Base-by-base conservation (phyloP, 2,113 vertebrate species). In the Felis catus region DNA sequence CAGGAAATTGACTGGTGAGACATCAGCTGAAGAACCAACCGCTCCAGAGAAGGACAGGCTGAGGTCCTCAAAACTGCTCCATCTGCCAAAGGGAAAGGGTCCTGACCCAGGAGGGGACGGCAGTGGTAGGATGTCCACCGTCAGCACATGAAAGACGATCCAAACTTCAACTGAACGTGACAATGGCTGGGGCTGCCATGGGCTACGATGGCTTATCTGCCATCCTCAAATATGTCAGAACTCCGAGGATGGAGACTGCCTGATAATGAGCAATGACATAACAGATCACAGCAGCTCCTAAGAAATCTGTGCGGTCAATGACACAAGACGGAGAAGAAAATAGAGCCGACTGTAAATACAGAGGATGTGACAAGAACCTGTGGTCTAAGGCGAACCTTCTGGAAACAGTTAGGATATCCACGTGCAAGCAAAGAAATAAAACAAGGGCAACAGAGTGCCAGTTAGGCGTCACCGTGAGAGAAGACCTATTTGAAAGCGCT, bases 201-300 rank as follows among this genome's bases (percentile, higher is more conserved):
- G 88, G 61, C 81, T 21, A 21, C 2, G 0, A 3, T 0, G 48
- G 89, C 74, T 78, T 53, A 0, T 1, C 11, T 21, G 86, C 39
- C 74, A 5, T 89, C 83, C 70, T 7, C 53, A 94, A 78, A 70
- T 68, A 90, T 41, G 45, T 90, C 97, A 88, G 23, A 41, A 92
- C 94, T 94, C 68, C 2, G 87, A 90, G 95, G 94, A 97, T 80
- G 88, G 84, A 92, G 83, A 84, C 63, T 45, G 7, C 97, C 74
- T 61, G 90, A 70, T 92, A 88, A 96, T 51, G 51, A 97, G 92
- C 80, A 55, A 66, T 18, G 94, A 63, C 84, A 25, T 55, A 95
- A 92, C 87, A 84, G 92, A 95, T 80, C 83, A 74, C 95, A 92
- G 86, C 68, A 45, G 95, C 76, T 84, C 70, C 84, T 19, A 36